These are phyloP conservation scores for Blennius ocellaris DNA, from an alignment of 2,113 vertebrate species.

Conservation along the genomic window DNA sequence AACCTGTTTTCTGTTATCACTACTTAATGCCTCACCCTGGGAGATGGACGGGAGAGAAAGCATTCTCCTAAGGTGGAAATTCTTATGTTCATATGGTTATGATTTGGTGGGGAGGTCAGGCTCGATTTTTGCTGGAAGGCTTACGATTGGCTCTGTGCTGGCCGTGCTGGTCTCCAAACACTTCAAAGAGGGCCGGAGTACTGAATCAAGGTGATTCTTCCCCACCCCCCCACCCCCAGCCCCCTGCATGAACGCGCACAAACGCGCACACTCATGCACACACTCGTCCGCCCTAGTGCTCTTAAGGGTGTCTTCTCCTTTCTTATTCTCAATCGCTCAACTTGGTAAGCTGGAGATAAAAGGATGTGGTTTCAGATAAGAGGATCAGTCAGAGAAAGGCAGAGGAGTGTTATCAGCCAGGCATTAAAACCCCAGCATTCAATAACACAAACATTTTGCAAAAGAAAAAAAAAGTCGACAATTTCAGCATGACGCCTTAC, in stretches of 20 bases:
- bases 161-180: constrained; percentile 89
- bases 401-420: constrained; percentile 27
- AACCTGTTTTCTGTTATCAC: constrained; percentile 99
- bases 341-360: constrained; percentile 65
- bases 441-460: constrained; percentile 23
- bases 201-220: constrained; percentile 96
- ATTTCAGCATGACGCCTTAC: too few species aligned
- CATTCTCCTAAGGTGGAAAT: constrained; percentile 87
- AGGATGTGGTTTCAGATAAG: constrained; percentile 67
- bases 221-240: background rate
- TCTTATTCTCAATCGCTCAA: constrained; percentile 55
- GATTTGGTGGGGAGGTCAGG: constrained; percentile 96
- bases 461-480: constrained; percentile 13
- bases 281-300: constrained; percentile 59
- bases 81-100: constrained; percentile 97
- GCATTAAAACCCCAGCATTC: constrained; percentile 46
- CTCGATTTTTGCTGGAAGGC: constrained; percentile 86
- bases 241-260: background rate
- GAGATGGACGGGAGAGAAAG: constrained; percentile 87
- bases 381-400: constrained; percentile 52
- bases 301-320: constrained; percentile 59
- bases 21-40: constrained; percentile 94
- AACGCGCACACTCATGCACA: constrained; percentile 33
- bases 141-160: constrained; percentile 90
- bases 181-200: constrained; percentile 94